Evolutionary conservation across 2,888 invertebrate species (phyloP).

Genomic region (Myathropa florea): DNA sequence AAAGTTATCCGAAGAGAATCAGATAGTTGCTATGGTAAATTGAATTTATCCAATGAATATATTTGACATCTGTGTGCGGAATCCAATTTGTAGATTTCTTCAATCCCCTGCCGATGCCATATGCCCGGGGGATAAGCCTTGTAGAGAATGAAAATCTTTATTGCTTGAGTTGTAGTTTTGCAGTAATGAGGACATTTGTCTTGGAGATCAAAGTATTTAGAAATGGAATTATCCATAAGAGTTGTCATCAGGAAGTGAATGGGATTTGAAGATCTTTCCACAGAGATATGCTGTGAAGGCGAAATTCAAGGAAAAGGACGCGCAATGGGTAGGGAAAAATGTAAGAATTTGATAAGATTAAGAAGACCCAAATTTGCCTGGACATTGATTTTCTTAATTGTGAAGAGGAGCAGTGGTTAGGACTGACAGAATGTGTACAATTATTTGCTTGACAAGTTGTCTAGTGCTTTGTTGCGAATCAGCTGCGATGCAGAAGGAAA

Average conservation of each 20-base stretch:
- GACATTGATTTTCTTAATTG: too few species aligned
- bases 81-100: conserved; percentile 54
- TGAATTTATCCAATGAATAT: conserved; percentile 54
- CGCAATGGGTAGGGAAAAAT: too few species aligned
- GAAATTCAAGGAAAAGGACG: too few species aligned
- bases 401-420: too few species aligned
- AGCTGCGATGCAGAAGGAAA: too few species aligned
- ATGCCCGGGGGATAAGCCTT: background rate
- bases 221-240: background rate
- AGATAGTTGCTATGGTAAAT: conserved; percentile 56
- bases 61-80: conserved; percentile 31
- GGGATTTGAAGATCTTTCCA: background rate
- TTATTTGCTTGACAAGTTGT: too few species aligned
- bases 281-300: background rate
- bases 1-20: conserved; percentile 21
- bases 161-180: background rate
- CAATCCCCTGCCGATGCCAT: background rate
- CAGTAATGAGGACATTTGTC: background rate
- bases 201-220: background rate
- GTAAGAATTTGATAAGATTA: too few species aligned
- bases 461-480: too few species aligned
- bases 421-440: too few species aligned
- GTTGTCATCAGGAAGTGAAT: background rate
- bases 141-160: background rate
- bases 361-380: too few species aligned